Evolutionary conservation across 2,888 invertebrate species (phyloP).

Genomic region (Bibio marci): DNA sequence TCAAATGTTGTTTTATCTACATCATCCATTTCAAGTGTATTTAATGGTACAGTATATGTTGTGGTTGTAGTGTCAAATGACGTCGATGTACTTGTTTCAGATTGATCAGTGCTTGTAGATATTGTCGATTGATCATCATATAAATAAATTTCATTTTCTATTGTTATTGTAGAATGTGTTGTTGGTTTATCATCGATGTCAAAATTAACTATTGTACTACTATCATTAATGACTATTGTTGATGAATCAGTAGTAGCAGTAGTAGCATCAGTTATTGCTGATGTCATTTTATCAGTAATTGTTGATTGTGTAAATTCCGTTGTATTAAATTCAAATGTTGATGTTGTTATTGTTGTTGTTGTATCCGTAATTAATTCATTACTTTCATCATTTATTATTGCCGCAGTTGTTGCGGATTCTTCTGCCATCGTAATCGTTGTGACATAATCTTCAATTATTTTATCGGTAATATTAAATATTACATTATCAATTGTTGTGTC

Average conservation of each 20-base stretch:
- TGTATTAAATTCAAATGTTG: slow-evolving; percentile 7
- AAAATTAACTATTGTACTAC: too few relatives aligned
- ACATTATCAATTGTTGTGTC: slow-evolving; percentile 1
- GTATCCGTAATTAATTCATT: slow-evolving; percentile 2
- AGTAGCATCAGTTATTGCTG: slow-evolving; percentile 3
- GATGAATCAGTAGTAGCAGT: background rate
- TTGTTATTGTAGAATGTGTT: too few relatives aligned
- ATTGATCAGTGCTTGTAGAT: too few relatives aligned
- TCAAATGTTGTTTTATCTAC: too few relatives aligned
- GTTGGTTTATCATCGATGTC: too few relatives aligned
- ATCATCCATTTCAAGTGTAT: too few relatives aligned
- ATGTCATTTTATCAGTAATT: slow-evolving; percentile 2
- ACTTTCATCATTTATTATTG: slow-evolving; percentile 8
- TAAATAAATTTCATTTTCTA: too few relatives aligned
- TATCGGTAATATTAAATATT: background rate
- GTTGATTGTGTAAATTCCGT: slow-evolving; percentile 5
- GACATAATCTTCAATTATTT: background rate
- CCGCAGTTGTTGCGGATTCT: background rate
- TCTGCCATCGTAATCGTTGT: background rate
- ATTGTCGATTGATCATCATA: too few relatives aligned
- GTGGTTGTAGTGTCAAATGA: too few relatives aligned
- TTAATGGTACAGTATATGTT: too few relatives aligned
- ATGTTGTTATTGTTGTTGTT: slow-evolving; percentile 1
- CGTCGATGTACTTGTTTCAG: too few relatives aligned
- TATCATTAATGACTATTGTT: background rate